Base-by-base conservation (phyloP, 2,797 vertebrate genomes). In the Simalia tracyae region DNA sequence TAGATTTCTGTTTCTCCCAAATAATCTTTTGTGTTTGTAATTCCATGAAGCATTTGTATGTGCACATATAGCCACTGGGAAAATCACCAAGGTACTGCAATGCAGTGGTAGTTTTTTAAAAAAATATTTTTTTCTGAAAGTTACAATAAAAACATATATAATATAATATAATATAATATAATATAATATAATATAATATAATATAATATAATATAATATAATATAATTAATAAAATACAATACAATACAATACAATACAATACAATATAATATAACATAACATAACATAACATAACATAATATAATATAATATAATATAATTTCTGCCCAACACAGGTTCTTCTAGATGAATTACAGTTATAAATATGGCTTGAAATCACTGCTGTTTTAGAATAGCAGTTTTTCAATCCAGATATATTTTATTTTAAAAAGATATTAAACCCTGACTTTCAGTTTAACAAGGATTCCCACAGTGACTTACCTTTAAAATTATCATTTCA, bases 51-150 rank as follows among this genome's bases (percentile, higher is more conserved):
- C 15, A 12, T 36, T 4, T 3, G 17, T 88, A 91, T 88, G 36
- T n/a, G 1, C 4, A 8, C 76, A 11, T 93, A 19, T 4, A 63
- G 36, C 90, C 81, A 14, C 64, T 31, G 50, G 31, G 50, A 36
- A 81, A 42, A 0, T 42, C 90, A 85, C 93, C 36, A 88, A 93
- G 50, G 84, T 94, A 94, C 97, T 97, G 97, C 97, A 97, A 93
- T 97, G 97, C 97, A 96, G 97, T 96, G 92, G 89, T 94, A 59
- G n/a, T 57, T 17, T 59, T 94, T n/a, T 94, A 5, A 81, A 81
- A 46, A 81, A 96, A 94, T 81, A 90, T 88, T 88, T 96, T 94
- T 92, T 94, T 93, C 76, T 84, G n/a, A 94, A 95, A 96, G 91
- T 68, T 81, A 61, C 94, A 61, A 93, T 86, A 93, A 94, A 15